Evolutionary conservation across 2,888 invertebrate genomes (phyloP).

Genomic region (Gymnosoma rotundatum): DNA sequence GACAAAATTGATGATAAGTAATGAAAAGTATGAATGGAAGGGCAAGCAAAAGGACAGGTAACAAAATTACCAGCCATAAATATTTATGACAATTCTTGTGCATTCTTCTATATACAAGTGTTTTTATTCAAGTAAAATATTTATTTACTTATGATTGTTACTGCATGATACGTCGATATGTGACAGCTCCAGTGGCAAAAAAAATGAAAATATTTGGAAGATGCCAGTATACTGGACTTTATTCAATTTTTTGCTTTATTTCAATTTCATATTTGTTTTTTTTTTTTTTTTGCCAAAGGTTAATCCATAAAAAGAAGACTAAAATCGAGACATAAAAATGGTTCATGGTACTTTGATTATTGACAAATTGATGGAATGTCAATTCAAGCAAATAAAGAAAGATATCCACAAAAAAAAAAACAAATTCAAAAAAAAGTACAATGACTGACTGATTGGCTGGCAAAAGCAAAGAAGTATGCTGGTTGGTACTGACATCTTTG

Average conservation of each 20-base stretch:
- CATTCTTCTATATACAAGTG: background rate
- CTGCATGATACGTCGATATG: conserved; percentile 7
- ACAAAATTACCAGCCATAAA: background rate
- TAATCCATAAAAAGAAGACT: conserved; percentile 20
- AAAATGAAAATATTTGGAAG: background rate
- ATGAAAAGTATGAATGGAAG: background rate
- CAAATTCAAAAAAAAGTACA: background rate
- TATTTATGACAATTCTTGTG: background rate
- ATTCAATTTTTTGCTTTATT: conserved; percentile 36
- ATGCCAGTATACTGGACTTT: conserved; percentile 27
- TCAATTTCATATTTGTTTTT: background rate
- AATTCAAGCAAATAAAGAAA: conserved; percentile 18
- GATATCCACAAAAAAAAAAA: background rate
- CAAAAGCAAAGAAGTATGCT: conserved; percentile 22
- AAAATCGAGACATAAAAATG: conserved; percentile 49
- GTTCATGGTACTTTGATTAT: conserved; percentile 64
- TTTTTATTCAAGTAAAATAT: conserved; percentile 41
- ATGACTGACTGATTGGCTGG: conserved; percentile 11
- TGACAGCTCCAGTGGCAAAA: background rate
- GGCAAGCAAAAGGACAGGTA: background rate
- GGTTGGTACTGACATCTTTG: conserved; percentile 46
- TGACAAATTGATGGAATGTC: conserved; percentile 69
- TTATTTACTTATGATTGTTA: conserved; percentile 44
- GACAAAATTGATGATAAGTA: background rate
- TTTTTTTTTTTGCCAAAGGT: background rate